Evolutionary conservation across 2,113 vertebrate genomes (phyloP).

Genomic region (Thalassarche chlororhynchos): DNA sequence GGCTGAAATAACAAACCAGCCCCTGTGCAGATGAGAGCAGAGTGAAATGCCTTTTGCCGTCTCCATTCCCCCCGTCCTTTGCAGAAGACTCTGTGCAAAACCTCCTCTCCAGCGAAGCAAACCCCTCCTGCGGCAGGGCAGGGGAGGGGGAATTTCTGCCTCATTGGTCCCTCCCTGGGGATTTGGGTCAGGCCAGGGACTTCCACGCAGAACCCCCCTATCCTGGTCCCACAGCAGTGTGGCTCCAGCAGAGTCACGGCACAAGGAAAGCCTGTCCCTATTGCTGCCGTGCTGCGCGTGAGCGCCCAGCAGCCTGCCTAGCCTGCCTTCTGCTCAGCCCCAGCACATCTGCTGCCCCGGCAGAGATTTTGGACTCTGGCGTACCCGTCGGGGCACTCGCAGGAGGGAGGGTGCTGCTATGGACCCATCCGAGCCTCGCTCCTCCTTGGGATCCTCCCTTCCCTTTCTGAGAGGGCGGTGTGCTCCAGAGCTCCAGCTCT

Average conservation of each 20-base stretch:
- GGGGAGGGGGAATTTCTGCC: background rate
- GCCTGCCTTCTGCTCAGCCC: background rate
- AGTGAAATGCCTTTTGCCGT: background rate
- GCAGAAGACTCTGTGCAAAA: background rate
- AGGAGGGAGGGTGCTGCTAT: background rate
- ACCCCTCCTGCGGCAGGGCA: background rate
- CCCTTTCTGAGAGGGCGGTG: background rate
- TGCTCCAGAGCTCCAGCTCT: background rate
- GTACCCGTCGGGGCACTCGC: accelerated
- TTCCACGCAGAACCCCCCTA: accelerated
- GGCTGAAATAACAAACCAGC: background rate
- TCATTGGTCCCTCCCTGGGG: background rate
- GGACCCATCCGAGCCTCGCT: accelerated
- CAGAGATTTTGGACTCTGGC: background rate
- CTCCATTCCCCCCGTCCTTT: background rate
- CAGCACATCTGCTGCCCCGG: background rate
- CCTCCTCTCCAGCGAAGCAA: background rate
- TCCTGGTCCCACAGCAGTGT: background rate
- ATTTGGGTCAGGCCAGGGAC: background rate
- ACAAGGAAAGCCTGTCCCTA: background rate
- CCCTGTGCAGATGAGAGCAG: background rate
- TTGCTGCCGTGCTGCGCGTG: accelerated
- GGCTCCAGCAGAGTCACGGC: background rate
- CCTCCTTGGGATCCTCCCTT: background rate
- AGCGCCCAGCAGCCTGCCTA: background rate